These are phyloP conservation scores for Gisinianus flammeolus DNA, from an alignment of 2,888 invertebrate genomes.

Conservation along the genomic window DNA sequence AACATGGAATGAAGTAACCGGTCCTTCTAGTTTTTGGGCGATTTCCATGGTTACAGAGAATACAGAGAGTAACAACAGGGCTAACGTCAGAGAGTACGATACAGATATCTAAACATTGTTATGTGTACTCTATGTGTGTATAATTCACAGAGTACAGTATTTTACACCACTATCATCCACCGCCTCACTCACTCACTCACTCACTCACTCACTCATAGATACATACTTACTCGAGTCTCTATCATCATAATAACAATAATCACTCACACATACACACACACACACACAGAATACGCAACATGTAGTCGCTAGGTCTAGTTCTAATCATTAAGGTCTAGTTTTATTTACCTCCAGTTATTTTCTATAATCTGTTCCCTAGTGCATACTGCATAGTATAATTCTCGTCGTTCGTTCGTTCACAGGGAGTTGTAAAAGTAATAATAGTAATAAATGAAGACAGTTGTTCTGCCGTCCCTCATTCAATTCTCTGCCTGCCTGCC, in stretches of 20 bases:
- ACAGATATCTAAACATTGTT: neutral
- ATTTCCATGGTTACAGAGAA: slow-evolving; percentile 37
- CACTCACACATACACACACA: neutral
- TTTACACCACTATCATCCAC: neutral
- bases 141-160: too few relatives aligned
- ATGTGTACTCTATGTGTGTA: too few relatives aligned
- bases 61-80: neutral
- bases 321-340: neutral
- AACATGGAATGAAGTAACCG: slow-evolving; percentile 43
- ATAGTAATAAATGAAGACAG: slow-evolving; percentile 15
- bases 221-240: too few relatives aligned
- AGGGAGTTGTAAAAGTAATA: slow-evolving; percentile 21
- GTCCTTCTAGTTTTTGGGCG: slow-evolving; percentile 51
- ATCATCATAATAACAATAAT: neutral
- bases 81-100: neutral
- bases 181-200: neutral
- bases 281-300: neutral
- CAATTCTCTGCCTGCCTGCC: slow-evolving; percentile 4
- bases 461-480: slow-evolving; percentile 10
- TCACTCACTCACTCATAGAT: too few relatives aligned
- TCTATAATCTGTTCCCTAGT: neutral
- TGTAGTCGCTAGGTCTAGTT: slow-evolving; percentile 7
- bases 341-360: neutral
- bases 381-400: neutral
- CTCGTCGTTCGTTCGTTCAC: neutral